Evolutionary conservation across 2,797 vertebrate genomes (phyloP), one percentile per base, ranked within the genome.

Genomic region (Hemibagrus guttatus): DNA sequence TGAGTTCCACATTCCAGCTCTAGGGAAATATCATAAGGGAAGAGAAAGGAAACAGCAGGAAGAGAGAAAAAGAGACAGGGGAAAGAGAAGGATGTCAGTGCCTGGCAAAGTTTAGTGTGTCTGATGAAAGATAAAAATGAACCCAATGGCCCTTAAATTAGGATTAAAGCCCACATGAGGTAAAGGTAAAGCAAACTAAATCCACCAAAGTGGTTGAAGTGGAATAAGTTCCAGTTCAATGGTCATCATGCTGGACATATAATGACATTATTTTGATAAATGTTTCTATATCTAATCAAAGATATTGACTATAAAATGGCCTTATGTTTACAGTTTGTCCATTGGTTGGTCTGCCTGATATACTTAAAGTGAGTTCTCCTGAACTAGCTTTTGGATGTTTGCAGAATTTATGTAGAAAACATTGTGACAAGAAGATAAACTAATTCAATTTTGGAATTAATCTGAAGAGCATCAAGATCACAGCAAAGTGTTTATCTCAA

Each of bases 1-100:
- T 52, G 85, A 82, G 84, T 87, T 80, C 86, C 88, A 84, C 85
- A 86, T 87, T 89, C 81, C 74, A 84, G 56, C 76, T 87, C 83
- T 52, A 85, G 87, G 85, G 88, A 88, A 88, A 87, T 85, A 63
- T 72, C 85, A 78, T 58, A 85, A 78, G 63, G 84, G 84, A 85
- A 85, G 63, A 75, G 66, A 69, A 68, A 81, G 64, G 84, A 78
- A 81, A 82, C 39, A 79, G 76, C 28, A 81, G 83, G 76, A 74
- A 86, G 63, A 52, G 74, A 88, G 69, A 80, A 74, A 84, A 66
- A 72, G 69, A 81, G 76, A 63, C 21, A 54, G 28, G 42, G 54
- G 72, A 85, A 59, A 80, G 72, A 58, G 85, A 83, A 88, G 63
- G 84, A 88, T 89, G 86, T 87, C 54, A 58, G 71, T 63, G 46